Base-by-base conservation (phyloP, 2,888 invertebrate species). In the Callyntrura guangdongensis region DNA sequence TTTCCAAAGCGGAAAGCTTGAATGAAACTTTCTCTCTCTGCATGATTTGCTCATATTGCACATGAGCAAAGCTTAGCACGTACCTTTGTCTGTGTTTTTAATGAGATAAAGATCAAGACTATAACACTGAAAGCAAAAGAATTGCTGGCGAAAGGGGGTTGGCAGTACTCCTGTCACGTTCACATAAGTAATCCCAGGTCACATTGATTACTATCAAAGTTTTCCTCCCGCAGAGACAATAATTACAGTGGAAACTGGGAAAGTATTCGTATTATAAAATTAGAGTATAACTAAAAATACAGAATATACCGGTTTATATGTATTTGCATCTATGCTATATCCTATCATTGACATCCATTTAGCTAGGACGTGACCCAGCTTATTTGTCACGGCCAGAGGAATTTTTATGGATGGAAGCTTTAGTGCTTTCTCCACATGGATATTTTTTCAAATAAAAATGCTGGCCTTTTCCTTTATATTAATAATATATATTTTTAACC, bases 201-300 rank as follows among this genome's bases (percentile, higher is more conserved):
- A 82, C 81, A 82, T 82, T 82, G 81, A 82, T 82, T 82, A 82
- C 45, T 82, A 82, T 82, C 61, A 82, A 82, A 82, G 61, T 82
- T 82, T 61, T 45, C 47, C 61, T 82, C 61, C 61, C 61, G 61
- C 9, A 45, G 61, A 61, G 61, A 61, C 81, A 82, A 82, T 82
- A 61, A 82, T 82, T 82, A 59, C 81, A n/a, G 2, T 0, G 79
- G 36, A 81, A 81, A 61, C 20, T 5, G 61, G 12, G 45, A 45
- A 45, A 27, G 61, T 82, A 53, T 53, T 20, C 8, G 27, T 27
- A 67, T 67, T 67, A 27, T 67, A 22, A 27, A 67, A 45, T 72
- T 17, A 45, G 17, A 64, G 4, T 59, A 8, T n/a, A n/a, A 72
- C 72, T n/a, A 8, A 27, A 8, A 17, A n/a, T 61, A 17, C n/a